A percentile compares a stretch with the other conserved stretches of the same genome.
Evolutionary conservation across 2,797 vertebrate genomes (phyloP).

Genomic region (Lutjanus campechanus): DNA sequence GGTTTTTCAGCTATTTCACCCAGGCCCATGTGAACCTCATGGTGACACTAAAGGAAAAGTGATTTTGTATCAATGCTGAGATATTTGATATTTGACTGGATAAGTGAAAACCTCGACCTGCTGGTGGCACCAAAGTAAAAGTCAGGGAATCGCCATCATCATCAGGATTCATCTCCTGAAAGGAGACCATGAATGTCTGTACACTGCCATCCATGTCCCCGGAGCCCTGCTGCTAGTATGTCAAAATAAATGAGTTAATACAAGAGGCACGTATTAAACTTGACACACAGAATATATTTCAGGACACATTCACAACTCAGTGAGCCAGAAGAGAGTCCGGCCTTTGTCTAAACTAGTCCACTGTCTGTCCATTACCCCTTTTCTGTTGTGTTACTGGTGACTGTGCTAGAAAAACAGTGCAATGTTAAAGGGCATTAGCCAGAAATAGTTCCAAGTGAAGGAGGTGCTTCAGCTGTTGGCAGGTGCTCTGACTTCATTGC

Average conservation of each 20-base stretch:
- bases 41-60: background rate
- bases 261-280: background rate
- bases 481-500: constrained; percentile 99
- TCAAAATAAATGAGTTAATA: too few relatives aligned
- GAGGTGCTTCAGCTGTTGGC: constrained; percentile 84
- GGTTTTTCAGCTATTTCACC: too few relatives aligned
- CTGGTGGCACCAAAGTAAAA: too few relatives aligned
- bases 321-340: background rate
- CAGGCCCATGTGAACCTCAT: background rate
- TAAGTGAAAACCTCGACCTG: too few relatives aligned
- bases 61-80: too few relatives aligned
- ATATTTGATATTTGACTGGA: too few relatives aligned
- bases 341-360: background rate
- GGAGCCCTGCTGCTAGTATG: too few relatives aligned
- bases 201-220: too few relatives aligned
- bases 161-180: too few relatives aligned
- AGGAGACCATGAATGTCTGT: too few relatives aligned
- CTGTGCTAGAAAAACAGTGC: constrained; percentile 18
- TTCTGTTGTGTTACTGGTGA: constrained; percentile 16
- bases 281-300: background rate
- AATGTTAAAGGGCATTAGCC: constrained; percentile 91
- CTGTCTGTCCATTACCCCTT: constrained; percentile 7
- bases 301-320: background rate
- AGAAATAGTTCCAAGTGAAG: constrained; percentile 71
- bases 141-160: too few relatives aligned